A percentile compares a stretch with the other conserved stretches of the same genome.
phyloP scores from a whole-genome alignment of 2,888 invertebrate genomes.

The Tinea trinotella region DNA sequence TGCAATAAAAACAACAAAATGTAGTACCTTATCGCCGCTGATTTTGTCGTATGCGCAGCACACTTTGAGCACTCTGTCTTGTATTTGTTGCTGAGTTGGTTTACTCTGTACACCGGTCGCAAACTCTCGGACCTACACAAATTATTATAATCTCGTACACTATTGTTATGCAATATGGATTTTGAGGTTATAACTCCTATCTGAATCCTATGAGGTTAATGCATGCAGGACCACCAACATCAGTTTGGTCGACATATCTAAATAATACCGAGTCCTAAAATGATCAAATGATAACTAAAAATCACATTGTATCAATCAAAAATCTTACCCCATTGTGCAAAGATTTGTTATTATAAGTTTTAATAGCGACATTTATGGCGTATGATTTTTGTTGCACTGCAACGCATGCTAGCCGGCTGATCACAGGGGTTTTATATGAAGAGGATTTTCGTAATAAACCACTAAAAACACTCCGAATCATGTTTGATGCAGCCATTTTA shows the following conservation, averaged over 20 bases:
- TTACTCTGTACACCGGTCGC: not conserved
- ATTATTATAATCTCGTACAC: conserved; percentile 24
- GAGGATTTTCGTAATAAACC: conserved; percentile 61
- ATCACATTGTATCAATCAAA: conserved; percentile 32
- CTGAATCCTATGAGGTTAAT: not conserved
- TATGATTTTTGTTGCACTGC: conserved; percentile 52
- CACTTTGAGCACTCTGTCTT: conserved; percentile 88
- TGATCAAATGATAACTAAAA: conserved; percentile 22
- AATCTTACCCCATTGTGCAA: conserved; percentile 25
- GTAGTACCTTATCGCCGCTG: conserved; percentile 83
- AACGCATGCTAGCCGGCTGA: conserved; percentile 57
- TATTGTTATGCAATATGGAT: conserved; percentile 62
- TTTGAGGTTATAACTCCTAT: conserved; percentile 50
- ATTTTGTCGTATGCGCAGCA: conserved; percentile 92
- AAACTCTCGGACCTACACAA: conserved; percentile 43
- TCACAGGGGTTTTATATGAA: conserved; percentile 47
- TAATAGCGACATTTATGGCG: conserved; percentile 36
- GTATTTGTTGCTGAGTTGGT: conserved; percentile 76
- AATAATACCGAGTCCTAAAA: not conserved
- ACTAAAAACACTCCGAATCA: conserved; percentile 59
- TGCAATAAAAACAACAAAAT: conserved; percentile 66
- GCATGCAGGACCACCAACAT: no score
- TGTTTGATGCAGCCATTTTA: conserved; percentile 65
- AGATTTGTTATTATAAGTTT: conserved; percentile 22
- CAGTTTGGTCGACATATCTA: no score